Evolutionary conservation across 2,797 vertebrate genomes (phyloP).

Genomic region (Pipistrellus kuhlii): DNA sequence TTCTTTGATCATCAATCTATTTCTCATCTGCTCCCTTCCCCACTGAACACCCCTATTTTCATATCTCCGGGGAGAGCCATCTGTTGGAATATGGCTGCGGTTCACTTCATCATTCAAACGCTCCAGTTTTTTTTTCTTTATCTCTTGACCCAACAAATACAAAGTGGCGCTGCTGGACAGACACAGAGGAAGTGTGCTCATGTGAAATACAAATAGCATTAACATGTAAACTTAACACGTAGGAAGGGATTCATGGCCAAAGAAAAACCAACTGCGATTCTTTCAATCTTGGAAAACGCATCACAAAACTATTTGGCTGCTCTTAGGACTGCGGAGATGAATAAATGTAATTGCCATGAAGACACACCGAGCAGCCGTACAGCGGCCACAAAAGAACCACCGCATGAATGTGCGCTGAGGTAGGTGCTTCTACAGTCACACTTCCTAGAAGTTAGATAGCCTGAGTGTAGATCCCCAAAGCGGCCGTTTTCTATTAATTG

Average conservation of each 20-base stretch:
- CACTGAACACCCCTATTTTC: conserved; percentile 60
- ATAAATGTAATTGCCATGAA: conserved; percentile 87
- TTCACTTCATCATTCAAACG: conserved; percentile 40
- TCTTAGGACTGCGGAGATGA: conserved; percentile 84
- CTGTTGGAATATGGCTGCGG: conserved; percentile 63
- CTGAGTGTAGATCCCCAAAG: conserved; percentile 77
- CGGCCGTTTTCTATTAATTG: conserved; percentile 77
- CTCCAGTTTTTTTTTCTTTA: conserved; percentile 67
- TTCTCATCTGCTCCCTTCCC: conserved; percentile 27
- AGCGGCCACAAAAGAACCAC: conserved; percentile 86
- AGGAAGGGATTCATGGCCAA: conserved; percentile 75
- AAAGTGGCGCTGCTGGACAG: conserved; percentile 72
- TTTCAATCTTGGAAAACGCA: conserved; percentile 78
- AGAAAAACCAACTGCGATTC: conserved; percentile 75
- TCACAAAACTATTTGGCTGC: conserved; percentile 85
- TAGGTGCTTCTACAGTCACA: conserved; percentile 73
- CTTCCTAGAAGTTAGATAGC: conserved; percentile 85
- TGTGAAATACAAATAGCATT: conserved; percentile 74
- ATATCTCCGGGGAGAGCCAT: conserved; percentile 53
- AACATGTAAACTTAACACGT: conserved; percentile 81
- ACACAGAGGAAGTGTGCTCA: conserved; percentile 78
- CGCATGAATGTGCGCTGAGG: conserved; percentile 72
- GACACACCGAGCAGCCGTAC: conserved; percentile 84
- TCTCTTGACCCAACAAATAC: conserved; percentile 78
- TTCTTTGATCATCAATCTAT: neutral